Base-by-base conservation (phyloP, 2,888 invertebrate genomes). In the Limulus polyphemus region DNA sequence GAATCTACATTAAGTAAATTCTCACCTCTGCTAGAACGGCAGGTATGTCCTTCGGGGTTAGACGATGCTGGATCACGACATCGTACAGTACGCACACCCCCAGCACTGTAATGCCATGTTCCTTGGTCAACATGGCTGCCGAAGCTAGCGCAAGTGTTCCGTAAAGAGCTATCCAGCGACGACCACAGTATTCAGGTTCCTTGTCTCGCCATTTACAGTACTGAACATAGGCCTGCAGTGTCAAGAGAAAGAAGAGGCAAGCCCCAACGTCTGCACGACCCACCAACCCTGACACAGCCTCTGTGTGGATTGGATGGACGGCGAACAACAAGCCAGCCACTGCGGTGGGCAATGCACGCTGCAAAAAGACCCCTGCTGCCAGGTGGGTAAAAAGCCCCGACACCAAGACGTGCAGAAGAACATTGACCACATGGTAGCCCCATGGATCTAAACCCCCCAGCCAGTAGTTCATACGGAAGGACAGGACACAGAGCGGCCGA, bases 211-310 rank as follows among this genome's bases (percentile, higher is more conserved):
- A 57, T 58, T 70, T 62, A 52, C 71, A 70, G 75, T 92, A 91
- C 68, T 85, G 84, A 72, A 85, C 83, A 77, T 94, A 97, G 58
- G 86, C 83, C 71, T 93, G 81, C 75, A 95, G 87, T 70, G 93
- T 86, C 67, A 90, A 79, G 64, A 95, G 83, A 77, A 91, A 94
- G 77, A 93, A 87, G 72, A 91, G 84, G 75, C 92, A 92, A n/a
- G 94, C 90, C 46, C 92, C 86, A 55, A 97, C 81, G 77, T 98
- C 98, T 9, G 97, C 95, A 62, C 97, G 82, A 2, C 98, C 98
- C n/a, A 98, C 97, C 58, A 94, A 83, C 48, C 93, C 93, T 0
- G 95, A 91, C 49, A 97, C 95, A 0, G 97, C 94, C 78, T 98
- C 98, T 5, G 92, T 90, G 79, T 97, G 97, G 71, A 98, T 86